A percentile compares a stretch with the other conserved stretches of the same genome.
phyloP scores from a whole-genome alignment of 1,140 invertebrate species.

The Drosophila setifemur region DNA sequence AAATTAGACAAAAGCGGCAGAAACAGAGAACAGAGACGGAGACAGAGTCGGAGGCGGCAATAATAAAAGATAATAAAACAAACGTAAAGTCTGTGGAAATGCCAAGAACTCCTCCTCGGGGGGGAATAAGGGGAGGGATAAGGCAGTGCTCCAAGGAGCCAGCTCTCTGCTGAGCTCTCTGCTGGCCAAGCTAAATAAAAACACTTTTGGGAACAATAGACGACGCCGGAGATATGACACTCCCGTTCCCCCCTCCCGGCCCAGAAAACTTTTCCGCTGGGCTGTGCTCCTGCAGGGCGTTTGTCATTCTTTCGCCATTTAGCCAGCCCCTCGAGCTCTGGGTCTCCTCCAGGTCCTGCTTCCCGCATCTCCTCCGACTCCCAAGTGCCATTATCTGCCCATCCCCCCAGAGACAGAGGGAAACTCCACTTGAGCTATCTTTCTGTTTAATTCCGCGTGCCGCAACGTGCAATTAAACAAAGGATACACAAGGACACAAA shows the following conservation, averaged over 20 bases:
- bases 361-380: background rate
- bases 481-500: background rate
- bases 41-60: conserved; percentile 45
- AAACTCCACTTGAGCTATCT: conserved; percentile 11
- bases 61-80: conserved; percentile 79
- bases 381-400: conserved; percentile 56
- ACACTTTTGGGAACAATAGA: conserved; percentile 79
- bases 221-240: conserved; percentile 26
- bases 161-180: background rate
- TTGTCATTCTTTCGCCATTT: conserved; percentile 77
- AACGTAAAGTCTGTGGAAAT: conserved; percentile 63
- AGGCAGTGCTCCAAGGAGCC: conserved; percentile 7
- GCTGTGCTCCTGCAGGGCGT: conserved; percentile 26
- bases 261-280: conserved; percentile 45
- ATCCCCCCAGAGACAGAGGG: background rate
- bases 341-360: background rate
- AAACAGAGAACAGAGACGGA: no score
- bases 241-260: background rate
- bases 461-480: conserved; percentile 71
- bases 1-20: conserved; percentile 48
- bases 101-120: background rate
- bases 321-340: conserved; percentile 47
- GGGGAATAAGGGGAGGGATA: background rate
- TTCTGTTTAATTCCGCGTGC: conserved; percentile 69
- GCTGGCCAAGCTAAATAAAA: conserved; percentile 62